These are phyloP conservation scores for Blastobasis adustella DNA, from an alignment of 2,888 invertebrate species.

Conservation along the genomic window DNA sequence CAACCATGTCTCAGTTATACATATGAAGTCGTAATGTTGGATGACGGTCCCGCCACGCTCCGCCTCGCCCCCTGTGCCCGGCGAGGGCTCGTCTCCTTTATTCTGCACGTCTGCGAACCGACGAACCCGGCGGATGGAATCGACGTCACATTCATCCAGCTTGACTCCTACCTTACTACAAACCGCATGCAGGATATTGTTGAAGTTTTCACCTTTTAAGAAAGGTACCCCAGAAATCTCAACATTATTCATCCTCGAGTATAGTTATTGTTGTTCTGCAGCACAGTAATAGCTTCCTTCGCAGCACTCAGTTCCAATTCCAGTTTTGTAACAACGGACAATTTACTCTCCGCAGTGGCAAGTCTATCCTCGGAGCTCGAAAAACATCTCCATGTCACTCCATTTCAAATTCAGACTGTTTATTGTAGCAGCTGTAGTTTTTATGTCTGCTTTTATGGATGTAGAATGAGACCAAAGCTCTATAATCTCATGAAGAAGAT, in stretches of 20 bases:
- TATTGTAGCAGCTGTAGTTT: not conserved
- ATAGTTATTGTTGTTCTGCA: slow-evolving; percentile 2
- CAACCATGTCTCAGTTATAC: not conserved
- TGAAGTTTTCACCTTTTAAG: slow-evolving; percentile 7
- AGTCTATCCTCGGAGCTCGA: not conserved
- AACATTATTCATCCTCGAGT: slow-evolving; percentile 6
- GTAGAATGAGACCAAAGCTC: not conserved
- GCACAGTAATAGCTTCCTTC: not conserved
- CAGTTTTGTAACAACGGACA: not conserved
- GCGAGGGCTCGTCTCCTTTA: not conserved
- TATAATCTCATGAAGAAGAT: not conserved
- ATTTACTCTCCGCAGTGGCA: not conserved
- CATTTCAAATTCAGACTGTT: not conserved
- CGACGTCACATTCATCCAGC: not conserved
- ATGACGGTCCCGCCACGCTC: not conserved
- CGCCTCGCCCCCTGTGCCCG: not conserved
- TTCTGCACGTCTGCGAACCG: not conserved
- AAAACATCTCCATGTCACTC: not conserved
- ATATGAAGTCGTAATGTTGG: not conserved
- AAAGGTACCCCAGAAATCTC: slow-evolving; percentile 9
- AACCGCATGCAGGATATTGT: not conserved
- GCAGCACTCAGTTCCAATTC: not conserved
- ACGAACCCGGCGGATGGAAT: slow-evolving; percentile 7
- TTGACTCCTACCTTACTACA: slow-evolving; percentile 2
- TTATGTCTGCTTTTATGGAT: not conserved